Base-by-base conservation (phyloP, 1,140 invertebrate genomes). In the Drosophila baimaii region DNA sequence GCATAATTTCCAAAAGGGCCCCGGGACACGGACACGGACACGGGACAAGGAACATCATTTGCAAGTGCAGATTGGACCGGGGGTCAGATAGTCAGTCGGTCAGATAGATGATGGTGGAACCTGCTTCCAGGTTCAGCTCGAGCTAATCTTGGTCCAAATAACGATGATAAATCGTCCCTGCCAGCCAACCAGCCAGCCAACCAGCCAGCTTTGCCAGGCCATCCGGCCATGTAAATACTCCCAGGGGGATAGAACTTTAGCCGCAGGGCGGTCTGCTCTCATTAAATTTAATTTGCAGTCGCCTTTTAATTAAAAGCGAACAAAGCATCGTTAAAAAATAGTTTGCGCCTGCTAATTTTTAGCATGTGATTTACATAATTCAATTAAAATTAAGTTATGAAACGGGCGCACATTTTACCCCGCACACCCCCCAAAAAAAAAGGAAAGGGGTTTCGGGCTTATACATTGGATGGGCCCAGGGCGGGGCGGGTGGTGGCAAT, bases 331-430 rank as follows among this genome's bases (percentile, higher is more conserved):
- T 89, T 88, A 88, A 88, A 86, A 88, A 83, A 89, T 89, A 88
- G 84, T 88, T 88, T 83, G 72, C 77, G 82, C 84, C 83, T 89
- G 84, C 83, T 88, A 88, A 88, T 86, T 86, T 88, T 86, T 86
- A 88, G 83, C 68, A 71, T 52, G 79, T 81, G 83, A 86, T 86
- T 86, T 86, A 83, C 83, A 86, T 86, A 86, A 89, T 88, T 88
- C 84, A 88, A 88, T 88, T 88, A 88, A 88, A 88, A 88, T 88
- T 83, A 79, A 88, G 83, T 88, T 83, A 88, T 83, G 80, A 88
- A 83, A 89, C 77, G 64, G 68, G 69, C 64, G 72, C 79, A 83
- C 68, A 88, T 83, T 88, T 83, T 29, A 15, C 25, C 69, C n/a
- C n/a, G n/a, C n/a, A n/a, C n/a, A n/a, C n/a, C n/a, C n/a, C n/a